Percentiles rank a stretch among this genome's conserved stretches.
These are phyloP conservation scores for Neotragus moschatus DNA, from an alignment of 2,113 vertebrate species.

Conservation along the genomic window DNA sequence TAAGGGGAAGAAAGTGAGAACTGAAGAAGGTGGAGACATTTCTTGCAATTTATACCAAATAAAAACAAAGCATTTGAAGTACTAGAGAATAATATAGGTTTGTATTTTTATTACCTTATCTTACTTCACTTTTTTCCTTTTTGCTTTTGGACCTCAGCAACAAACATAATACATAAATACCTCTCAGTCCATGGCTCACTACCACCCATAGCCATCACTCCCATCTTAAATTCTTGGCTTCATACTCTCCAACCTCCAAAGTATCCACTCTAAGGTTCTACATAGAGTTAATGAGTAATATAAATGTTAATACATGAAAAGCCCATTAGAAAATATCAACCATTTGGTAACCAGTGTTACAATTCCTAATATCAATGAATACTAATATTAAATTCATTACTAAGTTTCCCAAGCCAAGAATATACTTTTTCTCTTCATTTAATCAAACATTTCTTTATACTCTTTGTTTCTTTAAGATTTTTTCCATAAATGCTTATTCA, in stretches of 20 bases:
- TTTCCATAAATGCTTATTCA: not conserved
- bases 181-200: not conserved
- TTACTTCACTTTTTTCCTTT: not conserved
- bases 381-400: not conserved
- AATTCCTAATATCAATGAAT: not conserved
- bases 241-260: not conserved
- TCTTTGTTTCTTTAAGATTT: not conserved
- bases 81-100: not conserved
- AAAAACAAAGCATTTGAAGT: not conserved
- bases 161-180: not conserved
- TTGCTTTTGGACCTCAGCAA: not conserved
- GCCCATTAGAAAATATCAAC: not conserved
- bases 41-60: not conserved
- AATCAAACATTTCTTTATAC: not conserved
- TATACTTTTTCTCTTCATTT: not conserved
- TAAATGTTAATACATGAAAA: not conserved
- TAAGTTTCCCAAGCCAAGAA: not conserved
- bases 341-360: not conserved
- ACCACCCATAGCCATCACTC: not conserved
- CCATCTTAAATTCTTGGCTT: not conserved
- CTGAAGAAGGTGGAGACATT: not conserved
- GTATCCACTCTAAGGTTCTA: not conserved
- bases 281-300: not conserved
- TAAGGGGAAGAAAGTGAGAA: not conserved
- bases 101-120: not conserved